Evolutionary conservation across 2,797 vertebrate genomes (phyloP).

Genomic region (Chromis chromis): DNA sequence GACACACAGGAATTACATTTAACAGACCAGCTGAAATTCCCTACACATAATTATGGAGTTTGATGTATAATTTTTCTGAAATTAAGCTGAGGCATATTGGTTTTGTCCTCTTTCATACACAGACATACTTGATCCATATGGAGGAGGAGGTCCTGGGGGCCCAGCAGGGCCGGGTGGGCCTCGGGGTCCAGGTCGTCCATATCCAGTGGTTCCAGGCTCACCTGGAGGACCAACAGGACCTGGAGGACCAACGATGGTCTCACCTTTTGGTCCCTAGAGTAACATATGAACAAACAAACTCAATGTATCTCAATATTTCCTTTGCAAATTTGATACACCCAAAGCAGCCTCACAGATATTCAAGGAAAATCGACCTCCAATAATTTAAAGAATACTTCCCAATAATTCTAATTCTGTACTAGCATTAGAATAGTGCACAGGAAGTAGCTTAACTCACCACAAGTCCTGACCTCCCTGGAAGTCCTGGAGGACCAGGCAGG

Average conservation of each 20-base stretch:
- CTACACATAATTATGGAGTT: neutral
- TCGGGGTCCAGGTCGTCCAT: conserved; percentile 87
- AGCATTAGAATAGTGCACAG: too few species aligned
- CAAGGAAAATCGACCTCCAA: neutral
- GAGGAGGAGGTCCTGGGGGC: conserved; percentile 85
- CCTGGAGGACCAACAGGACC: conserved; percentile 90
- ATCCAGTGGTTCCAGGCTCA: conserved; percentile 87
- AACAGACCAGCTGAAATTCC: neutral
- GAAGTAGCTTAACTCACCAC: conserved; percentile 83
- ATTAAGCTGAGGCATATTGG: neutral
- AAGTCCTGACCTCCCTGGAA: conserved; percentile 89
- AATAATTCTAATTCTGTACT: too few species aligned
- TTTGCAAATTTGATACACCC: neutral
- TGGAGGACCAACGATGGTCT: conserved; percentile 87
- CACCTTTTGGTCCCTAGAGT: conserved; percentile 92
- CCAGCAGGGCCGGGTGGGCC: conserved; percentile 90
- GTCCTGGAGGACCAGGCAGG: conserved; percentile 85
- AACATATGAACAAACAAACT: neutral
- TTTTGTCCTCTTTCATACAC: neutral
- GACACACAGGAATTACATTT: conserved; percentile 2
- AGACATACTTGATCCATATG: conserved; percentile 83
- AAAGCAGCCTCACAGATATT: neutral
- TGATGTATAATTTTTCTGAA: neutral
- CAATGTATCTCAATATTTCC: neutral
- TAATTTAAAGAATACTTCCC: neutral